These are phyloP conservation scores for Sebastes vulpes DNA, from an alignment of 2,797 vertebrate genomes.

Conservation along the genomic window DNA sequence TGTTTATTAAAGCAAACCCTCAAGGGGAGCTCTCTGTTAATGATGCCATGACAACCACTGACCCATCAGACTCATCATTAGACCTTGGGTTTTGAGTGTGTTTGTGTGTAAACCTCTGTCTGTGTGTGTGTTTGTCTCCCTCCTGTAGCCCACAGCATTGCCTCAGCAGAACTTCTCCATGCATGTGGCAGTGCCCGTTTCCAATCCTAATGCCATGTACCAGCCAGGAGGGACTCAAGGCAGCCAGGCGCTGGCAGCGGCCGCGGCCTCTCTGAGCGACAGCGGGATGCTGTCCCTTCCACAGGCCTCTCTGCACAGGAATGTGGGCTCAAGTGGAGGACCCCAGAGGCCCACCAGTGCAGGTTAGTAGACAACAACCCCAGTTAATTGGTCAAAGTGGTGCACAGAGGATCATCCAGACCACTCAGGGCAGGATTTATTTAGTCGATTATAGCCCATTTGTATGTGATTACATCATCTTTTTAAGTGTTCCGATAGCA, in stretches of 20 bases:
- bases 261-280: conserved; percentile 91
- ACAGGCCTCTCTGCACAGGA: conserved; percentile 93
- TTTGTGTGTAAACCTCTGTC: conserved; percentile 65
- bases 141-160: conserved; percentile 91
- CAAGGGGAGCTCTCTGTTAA: conserved; percentile 39
- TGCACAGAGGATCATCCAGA: neutral
- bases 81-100: conserved; percentile 44
- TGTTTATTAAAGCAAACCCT: conserved; percentile 34
- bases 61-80: conserved; percentile 32
- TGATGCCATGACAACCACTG: conserved; percentile 61
- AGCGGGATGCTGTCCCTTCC: conserved; percentile 95
- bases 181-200: conserved; percentile 98
- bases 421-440: neutral
- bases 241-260: conserved; percentile 90
- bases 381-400: neutral
- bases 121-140: conserved; percentile 68
- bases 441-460: neutral
- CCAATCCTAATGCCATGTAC: conserved; percentile 95
- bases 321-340: conserved; percentile 90
- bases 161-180: conserved; percentile 98
- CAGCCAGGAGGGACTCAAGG: conserved; percentile 92
- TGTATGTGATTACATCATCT: neutral
- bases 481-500: neutral
- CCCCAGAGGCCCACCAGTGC: conserved; percentile 95
- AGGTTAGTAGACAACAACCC: conserved; percentile 82